Evolutionary conservation across 2,888 invertebrate genomes (phyloP).

Genomic region (Cryptocephalus moraei): DNA sequence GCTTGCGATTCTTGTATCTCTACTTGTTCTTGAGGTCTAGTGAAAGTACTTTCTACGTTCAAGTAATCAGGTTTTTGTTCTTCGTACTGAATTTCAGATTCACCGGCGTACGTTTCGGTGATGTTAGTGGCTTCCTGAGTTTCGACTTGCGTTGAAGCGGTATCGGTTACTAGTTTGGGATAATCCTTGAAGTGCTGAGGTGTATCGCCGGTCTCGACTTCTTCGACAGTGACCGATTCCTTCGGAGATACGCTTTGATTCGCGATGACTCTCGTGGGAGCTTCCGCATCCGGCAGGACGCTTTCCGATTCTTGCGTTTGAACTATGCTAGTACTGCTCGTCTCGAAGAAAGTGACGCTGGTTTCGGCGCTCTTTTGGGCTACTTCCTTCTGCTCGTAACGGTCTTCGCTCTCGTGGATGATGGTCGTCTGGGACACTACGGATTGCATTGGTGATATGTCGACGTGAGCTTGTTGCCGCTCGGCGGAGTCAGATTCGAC

Average conservation of each 20-base stretch:
- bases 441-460: slow-evolving; percentile 52
- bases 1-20: slow-evolving; percentile 51
- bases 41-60: slow-evolving; percentile 37
- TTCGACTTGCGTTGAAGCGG: slow-evolving; percentile 43
- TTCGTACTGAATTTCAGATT: slow-evolving; percentile 48
- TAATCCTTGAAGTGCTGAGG: slow-evolving; percentile 42
- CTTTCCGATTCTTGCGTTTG: slow-evolving; percentile 59
- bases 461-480: slow-evolving; percentile 47
- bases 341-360: slow-evolving; percentile 46
- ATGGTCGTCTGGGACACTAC: slow-evolving; percentile 48
- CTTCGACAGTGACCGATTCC: slow-evolving; percentile 50
- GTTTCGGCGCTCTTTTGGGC: slow-evolving; percentile 40
- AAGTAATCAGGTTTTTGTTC: slow-evolving; percentile 31
- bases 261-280: slow-evolving; percentile 46
- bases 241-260: slow-evolving; percentile 47
- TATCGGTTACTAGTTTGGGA: slow-evolving; percentile 46
- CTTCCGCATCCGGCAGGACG: slow-evolving; percentile 41
- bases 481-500: slow-evolving; percentile 37
- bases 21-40: slow-evolving; percentile 49
- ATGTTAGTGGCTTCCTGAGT: slow-evolving; percentile 56
- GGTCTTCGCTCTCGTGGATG: slow-evolving; percentile 49
- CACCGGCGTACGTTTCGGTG: slow-evolving; percentile 50
- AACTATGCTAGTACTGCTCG: slow-evolving; percentile 47
- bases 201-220: slow-evolving; percentile 48
- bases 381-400: slow-evolving; percentile 38